Conservation (phyloP, 1,140 invertebrate species). For the Agrypnia vestita region DNA sequence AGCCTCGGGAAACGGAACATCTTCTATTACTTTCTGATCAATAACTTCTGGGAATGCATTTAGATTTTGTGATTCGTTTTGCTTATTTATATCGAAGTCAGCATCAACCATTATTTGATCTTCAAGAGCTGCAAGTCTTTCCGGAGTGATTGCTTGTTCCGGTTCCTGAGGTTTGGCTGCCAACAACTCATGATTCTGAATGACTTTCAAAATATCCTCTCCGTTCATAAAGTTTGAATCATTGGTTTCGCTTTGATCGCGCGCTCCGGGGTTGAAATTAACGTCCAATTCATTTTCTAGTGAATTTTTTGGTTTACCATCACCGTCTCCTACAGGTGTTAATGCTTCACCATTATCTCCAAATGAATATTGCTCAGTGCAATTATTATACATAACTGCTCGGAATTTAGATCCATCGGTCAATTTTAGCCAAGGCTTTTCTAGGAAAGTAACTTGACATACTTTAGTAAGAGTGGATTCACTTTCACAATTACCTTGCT, state of each 20-base stretch:
- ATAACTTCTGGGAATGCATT: neutral
- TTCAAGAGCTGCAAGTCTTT: conserved; percentile 66
- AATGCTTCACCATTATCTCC: conserved; percentile 67
- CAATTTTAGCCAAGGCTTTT: conserved; percentile 70
- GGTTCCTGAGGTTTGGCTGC: conserved; percentile 48
- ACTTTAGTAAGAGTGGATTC: conserved; percentile 60
- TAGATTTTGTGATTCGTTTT: neutral
- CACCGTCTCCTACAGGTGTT: conserved; percentile 51
- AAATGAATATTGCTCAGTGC: conserved; percentile 69
- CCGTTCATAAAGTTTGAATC: conserved; percentile 56
- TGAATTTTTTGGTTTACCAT: conserved; percentile 52
- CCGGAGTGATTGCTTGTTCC: conserved; percentile 61
- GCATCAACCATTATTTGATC: conserved; percentile 68
- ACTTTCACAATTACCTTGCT: conserved; percentile 49
- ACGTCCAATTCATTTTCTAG: conserved; percentile 60
- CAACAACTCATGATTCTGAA: conserved; percentile 64
- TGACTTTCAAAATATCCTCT: conserved; percentile 65
- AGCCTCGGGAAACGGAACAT: neutral
- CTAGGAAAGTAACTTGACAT: conserved; percentile 68
- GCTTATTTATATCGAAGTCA: neutral
- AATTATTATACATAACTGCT: conserved; percentile 70
- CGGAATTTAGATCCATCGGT: conserved; percentile 68
- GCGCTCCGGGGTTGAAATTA: conserved; percentile 35
- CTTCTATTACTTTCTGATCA: conserved; percentile 23
- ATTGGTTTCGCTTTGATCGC: conserved; percentile 46